Evolutionary conservation across 2,113 vertebrate species (phyloP).

Genomic region (Sinocyclocheilus grahami): DNA sequence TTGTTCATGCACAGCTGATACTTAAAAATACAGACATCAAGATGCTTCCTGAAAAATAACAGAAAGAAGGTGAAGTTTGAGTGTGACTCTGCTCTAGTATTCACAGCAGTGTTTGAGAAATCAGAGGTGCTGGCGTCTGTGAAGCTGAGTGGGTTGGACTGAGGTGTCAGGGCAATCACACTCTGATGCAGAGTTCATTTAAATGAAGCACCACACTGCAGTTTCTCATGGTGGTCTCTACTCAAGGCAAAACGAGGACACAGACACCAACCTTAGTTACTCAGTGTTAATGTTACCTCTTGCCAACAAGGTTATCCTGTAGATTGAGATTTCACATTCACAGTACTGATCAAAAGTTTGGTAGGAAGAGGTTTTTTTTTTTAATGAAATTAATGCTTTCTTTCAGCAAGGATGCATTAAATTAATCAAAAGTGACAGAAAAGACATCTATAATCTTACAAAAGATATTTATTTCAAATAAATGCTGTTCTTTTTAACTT

Average conservation of each 20-base stretch:
- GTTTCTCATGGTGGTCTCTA: conserved; percentile 18
- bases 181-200: background rate
- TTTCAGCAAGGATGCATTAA: background rate
- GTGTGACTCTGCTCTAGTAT: background rate
- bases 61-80: background rate
- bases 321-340: background rate
- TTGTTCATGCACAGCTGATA: background rate
- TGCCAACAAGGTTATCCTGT: background rate
- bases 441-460: background rate
- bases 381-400: background rate
- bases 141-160: conserved; percentile 13
- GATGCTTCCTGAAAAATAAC: background rate
- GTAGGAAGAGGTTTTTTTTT: background rate
- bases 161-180: background rate
- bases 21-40: background rate
- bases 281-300: background rate
- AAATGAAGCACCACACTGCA: conserved; percentile 18
- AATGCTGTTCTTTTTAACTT: background rate
- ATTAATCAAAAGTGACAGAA: background rate
- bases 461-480: background rate
- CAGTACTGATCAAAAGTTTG: background rate
- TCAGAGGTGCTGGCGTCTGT: background rate
- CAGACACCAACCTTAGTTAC: background rate
- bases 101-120: background rate
- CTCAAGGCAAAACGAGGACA: background rate